These are phyloP conservation scores for Cheilosia pagana DNA, from an alignment of 2,888 invertebrate species.

Conservation along the genomic window DNA sequence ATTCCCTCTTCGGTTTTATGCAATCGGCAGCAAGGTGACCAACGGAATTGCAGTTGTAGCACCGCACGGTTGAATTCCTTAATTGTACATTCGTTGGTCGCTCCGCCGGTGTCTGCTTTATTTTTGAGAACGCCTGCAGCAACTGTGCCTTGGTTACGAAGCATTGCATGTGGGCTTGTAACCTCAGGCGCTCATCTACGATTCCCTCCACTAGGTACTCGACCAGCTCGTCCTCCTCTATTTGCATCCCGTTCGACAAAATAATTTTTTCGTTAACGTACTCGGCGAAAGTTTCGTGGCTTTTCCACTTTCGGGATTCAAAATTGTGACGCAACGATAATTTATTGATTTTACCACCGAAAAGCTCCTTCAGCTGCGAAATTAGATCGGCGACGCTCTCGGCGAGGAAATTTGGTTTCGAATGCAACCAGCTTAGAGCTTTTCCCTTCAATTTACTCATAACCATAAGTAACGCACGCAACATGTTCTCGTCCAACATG, in stretches of 20 bases:
- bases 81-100: background rate
- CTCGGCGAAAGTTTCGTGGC: background rate
- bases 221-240: constrained; percentile 15
- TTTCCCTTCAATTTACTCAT: background rate
- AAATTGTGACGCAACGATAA: background rate
- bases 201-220: constrained; percentile 27
- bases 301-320: constrained; percentile 25
- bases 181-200: background rate
- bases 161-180: constrained; percentile 5
- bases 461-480: background rate
- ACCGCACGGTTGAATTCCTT: background rate
- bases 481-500: background rate
- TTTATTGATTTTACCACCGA: background rate
- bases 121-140: constrained; percentile 47
- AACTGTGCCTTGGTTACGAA: constrained; percentile 33
- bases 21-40: constrained; percentile 8
- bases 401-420: background rate
- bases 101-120: constrained; percentile 10
- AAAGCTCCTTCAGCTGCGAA: background rate
- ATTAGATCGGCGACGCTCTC: background rate
- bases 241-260: constrained; percentile 1
- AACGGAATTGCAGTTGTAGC: constrained; percentile 5
- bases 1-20: constrained; percentile 20
- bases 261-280: constrained; percentile 25
- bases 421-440: background rate